Percentiles rank a stretch among this genome's conserved stretches.
Conservation (phyloP, 2,888 invertebrate genomes). For the Didymodactylos carnosus region DNA sequence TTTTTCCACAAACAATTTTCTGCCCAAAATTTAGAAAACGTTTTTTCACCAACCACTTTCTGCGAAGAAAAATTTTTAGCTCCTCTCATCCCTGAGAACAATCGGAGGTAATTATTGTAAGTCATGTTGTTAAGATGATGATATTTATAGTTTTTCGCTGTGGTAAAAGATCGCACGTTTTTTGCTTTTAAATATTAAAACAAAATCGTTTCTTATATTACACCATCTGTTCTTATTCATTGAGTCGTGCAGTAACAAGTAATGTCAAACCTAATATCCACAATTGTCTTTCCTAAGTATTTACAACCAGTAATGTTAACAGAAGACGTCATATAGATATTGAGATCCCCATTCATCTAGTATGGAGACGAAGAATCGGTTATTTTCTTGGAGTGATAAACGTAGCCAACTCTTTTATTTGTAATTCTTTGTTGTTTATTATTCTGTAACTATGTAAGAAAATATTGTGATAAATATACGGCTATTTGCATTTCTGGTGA, state of each 20-base stretch:
- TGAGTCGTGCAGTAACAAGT: conserved; percentile 2
- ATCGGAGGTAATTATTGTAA: conserved; percentile 6
- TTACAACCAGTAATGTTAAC: background rate
- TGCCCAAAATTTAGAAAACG: too few relatives aligned
- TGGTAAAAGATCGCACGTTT: too few relatives aligned
- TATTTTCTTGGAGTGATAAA: conserved; percentile 5
- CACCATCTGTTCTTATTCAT: background rate
- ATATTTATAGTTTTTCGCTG: too few relatives aligned
- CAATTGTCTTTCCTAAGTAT: conserved; percentile 3
- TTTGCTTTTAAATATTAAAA: too few relatives aligned
- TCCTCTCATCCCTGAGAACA: too few relatives aligned
- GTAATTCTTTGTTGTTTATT: background rate
- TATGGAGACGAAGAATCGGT: conserved; percentile 2
- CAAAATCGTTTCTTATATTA: too few relatives aligned
- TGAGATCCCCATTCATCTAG: conserved; percentile 11
- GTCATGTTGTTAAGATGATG: too few relatives aligned
- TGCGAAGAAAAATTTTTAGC: too few relatives aligned
- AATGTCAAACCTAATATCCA: background rate
- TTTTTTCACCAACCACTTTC: too few relatives aligned
- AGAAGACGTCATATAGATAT: conserved; percentile 7
- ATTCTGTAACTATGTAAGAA: too few relatives aligned
- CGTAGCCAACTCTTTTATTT: background rate
- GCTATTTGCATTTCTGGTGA: too few relatives aligned
- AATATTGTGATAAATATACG: background rate
- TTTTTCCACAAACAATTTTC: too few relatives aligned